These are phyloP conservation scores for Platerodrilus igneus DNA, from an alignment of 2,888 invertebrate species.

Conservation along the genomic window DNA sequence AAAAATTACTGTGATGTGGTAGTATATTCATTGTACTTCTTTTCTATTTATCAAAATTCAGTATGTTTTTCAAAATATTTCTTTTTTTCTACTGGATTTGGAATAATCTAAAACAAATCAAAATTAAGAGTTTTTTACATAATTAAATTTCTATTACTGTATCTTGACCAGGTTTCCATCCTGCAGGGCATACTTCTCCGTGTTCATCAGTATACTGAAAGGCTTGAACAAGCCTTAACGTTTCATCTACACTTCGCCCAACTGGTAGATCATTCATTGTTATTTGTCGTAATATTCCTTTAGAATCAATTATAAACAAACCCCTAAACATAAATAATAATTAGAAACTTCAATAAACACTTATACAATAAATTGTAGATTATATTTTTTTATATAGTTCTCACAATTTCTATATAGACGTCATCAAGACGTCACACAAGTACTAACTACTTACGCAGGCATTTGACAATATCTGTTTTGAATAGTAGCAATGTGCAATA, in stretches of 20 bases:
- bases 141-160: too few species aligned
- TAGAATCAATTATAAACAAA: slow-evolving; percentile 88
- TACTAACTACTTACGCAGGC: too few species aligned
- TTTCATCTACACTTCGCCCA: slow-evolving; percentile 91
- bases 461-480: too few species aligned
- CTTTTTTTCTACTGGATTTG: slow-evolving; percentile 73
- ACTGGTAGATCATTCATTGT: slow-evolving; percentile 97
- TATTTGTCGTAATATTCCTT: slow-evolving; percentile 82
- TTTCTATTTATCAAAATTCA: slow-evolving; percentile 10
- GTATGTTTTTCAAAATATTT: slow-evolving; percentile 74
- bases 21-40: too few species aligned
- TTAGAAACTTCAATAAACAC: background rate
- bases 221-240: slow-evolving; percentile 86
- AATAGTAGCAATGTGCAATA: too few species aligned
- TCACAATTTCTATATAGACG: too few species aligned
- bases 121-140: slow-evolving; percentile 11
- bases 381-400: background rate
- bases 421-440: too few species aligned
- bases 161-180: slow-evolving; percentile 91
- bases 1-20: too few species aligned
- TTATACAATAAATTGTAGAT: slow-evolving; percentile 1
- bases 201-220: slow-evolving; percentile 90
- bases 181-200: slow-evolving; percentile 93
- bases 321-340: slow-evolving; percentile 57
- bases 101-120: slow-evolving; percentile 65